A percentile compares a stretch with the other conserved stretches of the same genome.
Conservation (phyloP, 2,888 invertebrate species). For the Dynastes grantii region DNA sequence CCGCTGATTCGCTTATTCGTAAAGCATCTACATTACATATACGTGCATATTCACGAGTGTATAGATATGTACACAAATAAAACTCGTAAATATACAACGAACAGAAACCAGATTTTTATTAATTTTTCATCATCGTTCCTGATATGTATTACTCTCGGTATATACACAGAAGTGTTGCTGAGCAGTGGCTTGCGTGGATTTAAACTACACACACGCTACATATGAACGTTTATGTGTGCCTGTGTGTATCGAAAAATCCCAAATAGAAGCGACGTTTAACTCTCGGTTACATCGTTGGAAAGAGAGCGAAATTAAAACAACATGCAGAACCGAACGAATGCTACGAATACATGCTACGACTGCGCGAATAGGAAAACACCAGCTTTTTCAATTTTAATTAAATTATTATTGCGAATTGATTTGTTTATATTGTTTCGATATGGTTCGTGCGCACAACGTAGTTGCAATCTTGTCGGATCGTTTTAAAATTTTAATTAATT, state of each 20-base stretch:
- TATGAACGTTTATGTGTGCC: neutral
- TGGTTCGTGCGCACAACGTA: constrained; percentile 51
- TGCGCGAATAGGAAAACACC: constrained; percentile 29
- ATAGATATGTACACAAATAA: constrained; percentile 17
- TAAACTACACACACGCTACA: neutral
- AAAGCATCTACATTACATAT: neutral
- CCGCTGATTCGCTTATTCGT: neutral
- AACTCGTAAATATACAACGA: constrained; percentile 36
- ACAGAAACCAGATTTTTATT: constrained; percentile 43
- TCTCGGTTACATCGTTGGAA: neutral
- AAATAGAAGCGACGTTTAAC: neutral
- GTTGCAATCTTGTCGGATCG: constrained; percentile 54
- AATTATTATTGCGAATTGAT: constrained; percentile 60
- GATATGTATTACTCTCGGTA: neutral
- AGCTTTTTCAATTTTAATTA: constrained; percentile 59
- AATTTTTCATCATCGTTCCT: constrained; percentile 41
- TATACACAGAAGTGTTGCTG: constrained; percentile 9
- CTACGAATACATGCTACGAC: neutral
- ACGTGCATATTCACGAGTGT: neutral
- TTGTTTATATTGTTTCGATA: constrained; percentile 59
- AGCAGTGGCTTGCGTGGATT: neutral
- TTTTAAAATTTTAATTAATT: constrained; percentile 58
- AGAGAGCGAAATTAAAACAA: neutral
- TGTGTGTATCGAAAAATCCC: neutral
- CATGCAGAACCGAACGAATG: neutral